phyloP scores from a whole-genome alignment of 2,888 invertebrate species.

The Tyria jacobaeae region DNA sequence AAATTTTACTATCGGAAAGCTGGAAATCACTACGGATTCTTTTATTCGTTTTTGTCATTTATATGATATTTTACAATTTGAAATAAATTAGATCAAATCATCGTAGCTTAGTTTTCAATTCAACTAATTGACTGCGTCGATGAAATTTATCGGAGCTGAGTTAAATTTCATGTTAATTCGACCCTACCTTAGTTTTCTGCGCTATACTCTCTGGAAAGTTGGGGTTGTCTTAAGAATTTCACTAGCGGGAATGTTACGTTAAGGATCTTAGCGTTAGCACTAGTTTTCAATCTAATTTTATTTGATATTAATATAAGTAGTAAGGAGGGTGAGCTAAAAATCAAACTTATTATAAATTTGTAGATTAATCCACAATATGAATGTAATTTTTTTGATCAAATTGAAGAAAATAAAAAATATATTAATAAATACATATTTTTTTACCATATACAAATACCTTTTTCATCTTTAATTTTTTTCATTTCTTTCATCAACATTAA shows the following conservation, averaged over 20 bases:
- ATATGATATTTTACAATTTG: conserved; percentile 1
- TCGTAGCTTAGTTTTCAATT: conserved; percentile 13
- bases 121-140: conserved; percentile 26
- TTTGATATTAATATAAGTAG: background rate
- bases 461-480: too few relatives aligned
- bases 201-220: background rate
- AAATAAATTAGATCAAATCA: conserved; percentile 12
- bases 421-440: background rate
- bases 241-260: background rate
- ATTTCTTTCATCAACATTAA: background rate
- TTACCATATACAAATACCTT: too few relatives aligned
- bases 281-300: background rate
- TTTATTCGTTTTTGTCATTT: conserved; percentile 21
- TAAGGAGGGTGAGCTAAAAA: background rate
- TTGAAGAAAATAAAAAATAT: too few relatives aligned
- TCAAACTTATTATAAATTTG: background rate
- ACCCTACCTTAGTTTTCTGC: conserved; percentile 5
- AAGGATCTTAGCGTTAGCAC: background rate
- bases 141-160: conserved; percentile 24
- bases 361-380: background rate
- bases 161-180: conserved; percentile 8
- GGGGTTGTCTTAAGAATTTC: conserved; percentile 6
- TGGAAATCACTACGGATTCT: conserved; percentile 43
- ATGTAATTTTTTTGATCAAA: background rate
- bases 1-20: conserved; percentile 50